phyloP scores from a whole-genome alignment of 2,113 vertebrate genomes.

The Sialia sialis region DNA sequence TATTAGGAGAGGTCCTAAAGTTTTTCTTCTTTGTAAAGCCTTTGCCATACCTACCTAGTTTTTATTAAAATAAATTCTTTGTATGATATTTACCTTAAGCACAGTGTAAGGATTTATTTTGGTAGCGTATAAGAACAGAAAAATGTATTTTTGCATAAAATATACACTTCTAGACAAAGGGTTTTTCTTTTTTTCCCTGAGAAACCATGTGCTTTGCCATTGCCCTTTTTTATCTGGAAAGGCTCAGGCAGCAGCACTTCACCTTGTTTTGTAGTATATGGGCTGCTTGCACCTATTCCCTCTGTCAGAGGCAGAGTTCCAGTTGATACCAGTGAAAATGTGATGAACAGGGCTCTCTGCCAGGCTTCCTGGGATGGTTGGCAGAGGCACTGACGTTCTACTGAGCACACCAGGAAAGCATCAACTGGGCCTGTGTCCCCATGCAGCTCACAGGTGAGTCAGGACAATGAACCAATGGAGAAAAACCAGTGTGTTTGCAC shows the following conservation, averaged over 20 bases:
- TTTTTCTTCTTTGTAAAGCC: neutral
- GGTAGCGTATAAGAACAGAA: neutral
- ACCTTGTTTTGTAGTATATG: neutral
- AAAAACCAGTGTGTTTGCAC: neutral
- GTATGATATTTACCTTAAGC: neutral
- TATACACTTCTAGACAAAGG: neutral
- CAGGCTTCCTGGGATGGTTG: neutral
- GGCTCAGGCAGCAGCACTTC: neutral
- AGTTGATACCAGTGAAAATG: neutral
- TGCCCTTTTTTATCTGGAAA: neutral
- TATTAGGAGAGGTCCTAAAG: neutral
- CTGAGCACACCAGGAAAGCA: neutral
- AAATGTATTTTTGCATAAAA: neutral
- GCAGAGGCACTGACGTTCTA: neutral
- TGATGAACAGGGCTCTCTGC: neutral
- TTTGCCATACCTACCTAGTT: neutral
- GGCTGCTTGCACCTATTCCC: neutral
- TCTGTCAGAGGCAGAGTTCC: neutral
- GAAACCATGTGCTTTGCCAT: neutral
- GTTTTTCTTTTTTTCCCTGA: neutral
- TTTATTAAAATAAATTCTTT: neutral
- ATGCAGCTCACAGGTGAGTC: neutral
- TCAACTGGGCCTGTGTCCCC: neutral
- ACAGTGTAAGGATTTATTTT: neutral
- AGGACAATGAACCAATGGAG: neutral